Evolutionary conservation across 2,113 vertebrate genomes (phyloP), one percentile per base, ranked within the genome.

Genomic region (Pyxicephalus adspersus): DNA sequence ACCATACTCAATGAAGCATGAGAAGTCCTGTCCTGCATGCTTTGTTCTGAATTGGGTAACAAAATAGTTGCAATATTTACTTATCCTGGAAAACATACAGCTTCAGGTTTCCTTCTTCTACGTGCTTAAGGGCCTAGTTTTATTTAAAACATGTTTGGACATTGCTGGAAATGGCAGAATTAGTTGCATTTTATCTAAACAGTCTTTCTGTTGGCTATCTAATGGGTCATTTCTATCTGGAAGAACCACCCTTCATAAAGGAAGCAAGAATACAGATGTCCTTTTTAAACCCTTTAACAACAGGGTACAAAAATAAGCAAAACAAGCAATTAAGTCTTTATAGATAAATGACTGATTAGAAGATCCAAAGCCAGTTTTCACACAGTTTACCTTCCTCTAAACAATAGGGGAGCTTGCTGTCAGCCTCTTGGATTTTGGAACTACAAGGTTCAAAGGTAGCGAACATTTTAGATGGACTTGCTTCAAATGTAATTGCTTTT

Each of bases 401-500:
- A 80, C 77, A 80, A 7, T 20, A 52, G 38, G 52, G 20, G 17
- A 19, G 34, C 19, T 61, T 20, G 50, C 4, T 11, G 38, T n/a
- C 58, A 9, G 28, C 68, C 60, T 38, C 2, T 51, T 1, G 22
- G 66, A 68, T 72, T 22, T 1, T 0, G 9, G 18, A 19, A 50
- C 6, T 8, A 1, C 0, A 19, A 65, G 72, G 86, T 20, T 73
- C 67, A 85, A 73, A 85, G 86, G 80, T 54, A 76, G 80, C 0
- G 60, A 25, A 26, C 64, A 70, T 64, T 77, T 77, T 29, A 60
- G 54, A 76, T 9, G 50, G n/a, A 2, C 0, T 11, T 76, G 61
- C 80, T 84, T 83, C 67, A 16, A 71, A 82, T 83, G 86, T 55
- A 60, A 86, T 63, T 75, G 77, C 82, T 80, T 81, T 38, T 20